phyloP scores from a whole-genome alignment of 1,140 invertebrate genomes.

The Drosophila funebris region DNA sequence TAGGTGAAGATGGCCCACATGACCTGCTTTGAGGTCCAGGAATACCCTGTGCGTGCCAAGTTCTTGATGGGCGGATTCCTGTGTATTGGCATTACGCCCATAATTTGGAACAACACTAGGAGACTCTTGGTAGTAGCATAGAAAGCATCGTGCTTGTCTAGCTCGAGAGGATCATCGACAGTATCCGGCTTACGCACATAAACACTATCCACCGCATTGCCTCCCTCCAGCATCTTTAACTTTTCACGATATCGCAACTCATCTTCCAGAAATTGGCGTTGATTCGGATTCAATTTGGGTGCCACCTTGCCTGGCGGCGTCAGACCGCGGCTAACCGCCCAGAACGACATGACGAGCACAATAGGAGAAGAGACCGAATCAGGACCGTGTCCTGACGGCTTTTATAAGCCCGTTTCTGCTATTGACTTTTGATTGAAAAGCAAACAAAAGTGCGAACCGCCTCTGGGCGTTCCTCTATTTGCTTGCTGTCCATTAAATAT shows the following conservation, averaged over 20 bases:
- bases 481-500: constrained; percentile 71
- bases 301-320: constrained; percentile 70
- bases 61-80: constrained; percentile 85
- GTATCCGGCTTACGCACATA: constrained; percentile 74
- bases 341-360: constrained; percentile 67
- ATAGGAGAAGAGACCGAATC: neutral
- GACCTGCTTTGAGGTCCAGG: constrained; percentile 86
- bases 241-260: constrained; percentile 78
- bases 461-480: constrained; percentile 51
- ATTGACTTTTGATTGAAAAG: constrained; percentile 81
- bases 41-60: constrained; percentile 85
- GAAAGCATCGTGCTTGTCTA: constrained; percentile 87
- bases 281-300: constrained; percentile 81
- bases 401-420: constrained; percentile 58
- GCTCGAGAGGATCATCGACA: constrained; percentile 77
- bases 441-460: constrained; percentile 68
- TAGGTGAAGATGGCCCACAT: constrained; percentile 86
- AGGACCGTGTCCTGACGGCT: constrained; percentile 11
- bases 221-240: constrained; percentile 62
- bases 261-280: constrained; percentile 80
- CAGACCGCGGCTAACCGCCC: constrained; percentile 71
- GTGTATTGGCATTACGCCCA: constrained; percentile 90
- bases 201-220: constrained; percentile 59
- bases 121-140: constrained; percentile 88
- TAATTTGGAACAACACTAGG: constrained; percentile 88